Conservation (phyloP, 2,797 vertebrate species). For the Galagoides demidoff region DNA sequence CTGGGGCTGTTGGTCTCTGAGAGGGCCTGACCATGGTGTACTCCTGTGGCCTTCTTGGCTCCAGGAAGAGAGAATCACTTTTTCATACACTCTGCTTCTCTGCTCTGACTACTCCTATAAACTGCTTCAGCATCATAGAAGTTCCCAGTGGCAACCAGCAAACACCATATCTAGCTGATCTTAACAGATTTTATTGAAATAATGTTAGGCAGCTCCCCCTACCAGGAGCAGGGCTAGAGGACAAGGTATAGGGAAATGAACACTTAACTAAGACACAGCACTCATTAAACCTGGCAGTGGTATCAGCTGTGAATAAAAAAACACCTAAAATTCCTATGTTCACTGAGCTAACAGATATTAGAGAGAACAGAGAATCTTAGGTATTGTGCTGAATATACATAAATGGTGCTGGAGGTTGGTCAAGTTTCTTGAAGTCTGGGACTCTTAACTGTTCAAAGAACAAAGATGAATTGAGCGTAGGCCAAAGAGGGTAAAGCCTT, state of each 20-base stretch:
- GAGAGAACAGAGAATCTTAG: too few relatives aligned
- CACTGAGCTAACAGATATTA: background rate
- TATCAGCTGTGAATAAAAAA: background rate
- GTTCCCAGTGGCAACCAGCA: background rate
- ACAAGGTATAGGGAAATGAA: background rate
- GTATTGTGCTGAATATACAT: background rate
- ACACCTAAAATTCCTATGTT: background rate
- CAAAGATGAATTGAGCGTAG: background rate
- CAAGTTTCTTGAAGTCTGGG: background rate
- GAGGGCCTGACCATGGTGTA: rapidly evolving
- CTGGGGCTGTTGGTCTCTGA: background rate
- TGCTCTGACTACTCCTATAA: background rate
- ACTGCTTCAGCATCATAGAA: background rate
- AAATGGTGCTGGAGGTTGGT: too few relatives aligned
- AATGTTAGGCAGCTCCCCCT: background rate
- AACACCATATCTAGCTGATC: background rate
- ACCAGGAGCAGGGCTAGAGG: background rate
- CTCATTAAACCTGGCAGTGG: background rate
- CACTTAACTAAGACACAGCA: background rate
- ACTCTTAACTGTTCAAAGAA: background rate
- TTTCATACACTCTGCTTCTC: background rate
- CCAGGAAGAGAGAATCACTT: background rate
- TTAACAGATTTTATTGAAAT: background rate
- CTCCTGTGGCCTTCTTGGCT: background rate
- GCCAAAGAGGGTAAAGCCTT: background rate